These are phyloP conservation scores for Orchestia grillus DNA, from an alignment of 1,140 invertebrate species.

Conservation along the genomic window DNA sequence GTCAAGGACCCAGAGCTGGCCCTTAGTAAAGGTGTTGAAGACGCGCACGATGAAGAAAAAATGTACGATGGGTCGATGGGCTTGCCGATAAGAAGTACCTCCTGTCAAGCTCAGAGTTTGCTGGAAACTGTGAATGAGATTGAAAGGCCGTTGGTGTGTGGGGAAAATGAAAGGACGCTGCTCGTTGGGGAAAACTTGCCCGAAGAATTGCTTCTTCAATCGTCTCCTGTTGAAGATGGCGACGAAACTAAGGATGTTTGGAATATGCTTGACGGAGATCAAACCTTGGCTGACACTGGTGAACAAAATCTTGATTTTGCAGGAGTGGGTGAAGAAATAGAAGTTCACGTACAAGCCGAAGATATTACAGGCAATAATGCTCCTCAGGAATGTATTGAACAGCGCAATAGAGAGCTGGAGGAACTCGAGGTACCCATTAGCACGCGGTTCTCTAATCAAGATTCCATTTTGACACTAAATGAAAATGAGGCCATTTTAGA, in stretches of 20 bases:
- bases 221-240: neutral
- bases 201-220: neutral
- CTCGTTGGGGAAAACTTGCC: neutral
- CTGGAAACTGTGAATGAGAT: too few relatives aligned
- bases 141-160: neutral
- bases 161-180: neutral
- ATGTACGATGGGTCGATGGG: too few relatives aligned
- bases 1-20: neutral
- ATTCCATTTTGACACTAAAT: neutral
- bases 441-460: neutral
- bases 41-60: too few relatives aligned
- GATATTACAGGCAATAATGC: neutral
- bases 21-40: neutral
- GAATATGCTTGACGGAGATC: neutral
- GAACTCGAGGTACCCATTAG: neutral
- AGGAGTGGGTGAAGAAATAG: neutral
- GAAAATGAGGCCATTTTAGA: neutral
- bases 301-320: neutral
- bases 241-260: slow-evolving; percentile 32
- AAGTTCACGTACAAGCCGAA: neutral
- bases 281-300: neutral
- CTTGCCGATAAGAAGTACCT: too few relatives aligned
- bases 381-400: neutral
- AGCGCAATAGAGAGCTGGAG: neutral
- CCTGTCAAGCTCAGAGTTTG: too few relatives aligned